These are phyloP conservation scores for Zaprionus inermis DNA, from an alignment of 1,140 invertebrate species.

Conservation along the genomic window DNA sequence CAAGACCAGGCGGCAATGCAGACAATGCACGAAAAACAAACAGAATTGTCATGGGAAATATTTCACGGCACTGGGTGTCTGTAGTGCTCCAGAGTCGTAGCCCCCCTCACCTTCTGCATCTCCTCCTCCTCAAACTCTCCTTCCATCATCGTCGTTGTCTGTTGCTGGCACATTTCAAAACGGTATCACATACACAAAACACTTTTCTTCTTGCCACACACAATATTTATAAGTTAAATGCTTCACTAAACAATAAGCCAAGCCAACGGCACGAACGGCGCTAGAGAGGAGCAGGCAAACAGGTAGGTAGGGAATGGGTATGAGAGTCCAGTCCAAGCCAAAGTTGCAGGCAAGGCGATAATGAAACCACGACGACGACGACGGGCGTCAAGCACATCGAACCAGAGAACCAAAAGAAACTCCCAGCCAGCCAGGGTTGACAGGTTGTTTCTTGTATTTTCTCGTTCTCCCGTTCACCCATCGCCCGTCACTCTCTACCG, in stretches of 20 bases:
- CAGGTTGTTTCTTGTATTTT: conserved; percentile 62
- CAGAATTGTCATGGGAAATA: conserved; percentile 82
- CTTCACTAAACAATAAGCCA: conserved; percentile 82
- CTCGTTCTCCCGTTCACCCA: not conserved
- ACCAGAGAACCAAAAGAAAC: conserved; percentile 28
- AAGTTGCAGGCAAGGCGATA: conserved; percentile 70
- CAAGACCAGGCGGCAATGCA: conserved; percentile 37
- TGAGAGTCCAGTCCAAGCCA: conserved; percentile 22
- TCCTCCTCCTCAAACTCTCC: conserved; percentile 8
- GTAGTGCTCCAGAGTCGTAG: conserved; percentile 37
- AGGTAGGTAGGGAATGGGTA: not conserved
- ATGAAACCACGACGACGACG: conserved; percentile 61
- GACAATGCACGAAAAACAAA: conserved; percentile 81
- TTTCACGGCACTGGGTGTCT: conserved; percentile 58
- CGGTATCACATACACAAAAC: conserved; percentile 79
- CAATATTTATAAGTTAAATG: conserved; percentile 83
- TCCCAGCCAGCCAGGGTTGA: conserved; percentile 64
- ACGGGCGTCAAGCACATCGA: conserved; percentile 72
- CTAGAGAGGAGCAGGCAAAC: conserved; percentile 11
- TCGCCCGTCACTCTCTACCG: not conserved
- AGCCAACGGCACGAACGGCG: conserved; percentile 28
- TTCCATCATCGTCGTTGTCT: conserved; percentile 20
- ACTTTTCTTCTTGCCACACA: conserved; percentile 73
- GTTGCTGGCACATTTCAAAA: conserved; percentile 70
- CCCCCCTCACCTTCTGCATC: not conserved